Percentiles rank a stretch among this genome's conserved stretches.
Evolutionary conservation across 2,888 invertebrate species (phyloP).

Genomic region (Trilocha varians): DNA sequence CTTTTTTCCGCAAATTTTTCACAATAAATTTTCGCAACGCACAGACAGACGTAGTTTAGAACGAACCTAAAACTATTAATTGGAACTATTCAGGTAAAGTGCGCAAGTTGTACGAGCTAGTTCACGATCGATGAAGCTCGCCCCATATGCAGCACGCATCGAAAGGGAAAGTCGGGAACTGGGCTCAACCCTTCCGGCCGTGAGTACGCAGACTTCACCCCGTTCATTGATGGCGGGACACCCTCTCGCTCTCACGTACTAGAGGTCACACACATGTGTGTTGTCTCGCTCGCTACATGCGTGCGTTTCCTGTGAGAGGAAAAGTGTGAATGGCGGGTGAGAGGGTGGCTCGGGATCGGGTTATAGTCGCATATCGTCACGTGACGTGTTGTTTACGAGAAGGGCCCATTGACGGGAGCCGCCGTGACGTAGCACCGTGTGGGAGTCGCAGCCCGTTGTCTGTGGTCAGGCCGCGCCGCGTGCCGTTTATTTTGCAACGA

Average conservation of each 20-base stretch:
- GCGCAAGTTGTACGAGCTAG: constrained; percentile 36
- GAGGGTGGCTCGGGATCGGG: constrained; percentile 25
- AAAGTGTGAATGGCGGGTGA: constrained; percentile 16
- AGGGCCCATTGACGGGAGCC: constrained; percentile 46
- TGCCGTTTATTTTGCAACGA: constrained; percentile 69
- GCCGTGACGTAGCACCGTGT: constrained; percentile 36
- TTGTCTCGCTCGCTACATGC: constrained; percentile 41
- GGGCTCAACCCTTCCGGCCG: constrained; percentile 57
- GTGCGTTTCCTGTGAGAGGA: constrained; percentile 38
- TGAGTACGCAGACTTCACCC: constrained; percentile 52
- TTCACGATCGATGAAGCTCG: constrained; percentile 50
- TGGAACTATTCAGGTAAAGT: constrained; percentile 31
- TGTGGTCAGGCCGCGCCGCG: constrained; percentile 62
- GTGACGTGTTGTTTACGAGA: constrained; percentile 44
- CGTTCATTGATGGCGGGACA: constrained; percentile 56
- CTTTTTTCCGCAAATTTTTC: constrained; percentile 41
- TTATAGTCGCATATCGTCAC: constrained; percentile 34
- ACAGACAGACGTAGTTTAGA: constrained; percentile 10
- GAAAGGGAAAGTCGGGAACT: constrained; percentile 66
- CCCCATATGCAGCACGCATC: constrained; percentile 61
- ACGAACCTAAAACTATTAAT: constrained; percentile 21
- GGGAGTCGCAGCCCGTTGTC: constrained; percentile 59
- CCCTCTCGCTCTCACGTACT: constrained; percentile 48
- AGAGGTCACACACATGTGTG: constrained; percentile 48
- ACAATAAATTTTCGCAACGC: constrained; percentile 30